Evolutionary conservation across 2,888 invertebrate genomes (phyloP).

Genomic region (Eustalomyia histrio): DNA sequence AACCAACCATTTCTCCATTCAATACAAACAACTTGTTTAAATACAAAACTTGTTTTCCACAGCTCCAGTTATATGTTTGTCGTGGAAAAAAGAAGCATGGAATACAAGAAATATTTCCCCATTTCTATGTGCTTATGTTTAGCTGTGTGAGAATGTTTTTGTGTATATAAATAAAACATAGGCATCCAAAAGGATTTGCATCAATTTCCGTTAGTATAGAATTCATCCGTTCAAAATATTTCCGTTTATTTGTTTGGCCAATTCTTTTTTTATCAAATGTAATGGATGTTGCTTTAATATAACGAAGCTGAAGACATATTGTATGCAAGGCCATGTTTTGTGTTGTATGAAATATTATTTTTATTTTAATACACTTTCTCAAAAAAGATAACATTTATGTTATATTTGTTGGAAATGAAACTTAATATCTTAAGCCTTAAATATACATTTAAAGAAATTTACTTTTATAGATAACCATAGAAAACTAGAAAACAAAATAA

Average conservation of each 20-base stretch:
- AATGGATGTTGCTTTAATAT: slow-evolving; percentile 4
- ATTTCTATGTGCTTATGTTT: background rate
- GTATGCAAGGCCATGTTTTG: slow-evolving; percentile 36
- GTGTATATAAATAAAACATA: slow-evolving; percentile 43
- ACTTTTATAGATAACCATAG: slow-evolving; percentile 17
- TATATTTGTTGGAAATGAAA: slow-evolving; percentile 11
- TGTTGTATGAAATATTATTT: slow-evolving; percentile 16
- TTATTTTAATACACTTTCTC: slow-evolving; percentile 40
- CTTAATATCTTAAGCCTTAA: slow-evolving; percentile 46
- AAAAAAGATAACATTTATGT: slow-evolving; percentile 1
- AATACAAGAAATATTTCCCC: too few relatives aligned
- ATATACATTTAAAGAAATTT: slow-evolving; percentile 19
- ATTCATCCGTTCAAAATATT: slow-evolving; percentile 61
- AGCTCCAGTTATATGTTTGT: too few relatives aligned
- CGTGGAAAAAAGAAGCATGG: too few relatives aligned
- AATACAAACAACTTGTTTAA: slow-evolving; percentile 37
- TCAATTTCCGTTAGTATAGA: slow-evolving; percentile 65
- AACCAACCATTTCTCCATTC: slow-evolving; percentile 26
- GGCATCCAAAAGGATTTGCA: slow-evolving; percentile 62
- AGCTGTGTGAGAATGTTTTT: background rate
- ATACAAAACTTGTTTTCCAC: slow-evolving; percentile 16
- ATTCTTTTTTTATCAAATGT: background rate
- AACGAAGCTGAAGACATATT: slow-evolving; percentile 46
- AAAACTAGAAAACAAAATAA: background rate
- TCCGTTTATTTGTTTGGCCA: slow-evolving; percentile 61